phyloP scores from a whole-genome alignment of 2,797 vertebrate genomes.

The Podarcis lilfordi region DNA sequence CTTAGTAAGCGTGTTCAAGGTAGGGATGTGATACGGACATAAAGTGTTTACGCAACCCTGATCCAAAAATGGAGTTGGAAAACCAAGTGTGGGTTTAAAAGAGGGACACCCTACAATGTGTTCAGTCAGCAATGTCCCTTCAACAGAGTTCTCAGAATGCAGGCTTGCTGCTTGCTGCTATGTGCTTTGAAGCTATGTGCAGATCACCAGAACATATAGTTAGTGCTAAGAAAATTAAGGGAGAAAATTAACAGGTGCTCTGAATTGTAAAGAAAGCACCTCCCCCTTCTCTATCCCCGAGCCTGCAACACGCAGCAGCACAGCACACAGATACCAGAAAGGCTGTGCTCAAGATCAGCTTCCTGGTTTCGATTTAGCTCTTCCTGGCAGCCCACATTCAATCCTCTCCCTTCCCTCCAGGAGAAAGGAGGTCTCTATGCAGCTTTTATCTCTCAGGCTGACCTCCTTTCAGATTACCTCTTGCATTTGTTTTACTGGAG shows the following conservation, averaged over 20 bases:
- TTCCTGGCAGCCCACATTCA: neutral
- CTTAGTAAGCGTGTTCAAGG: neutral
- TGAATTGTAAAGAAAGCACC: neutral
- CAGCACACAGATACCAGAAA: neutral
- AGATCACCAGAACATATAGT: neutral
- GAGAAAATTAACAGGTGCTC: neutral
- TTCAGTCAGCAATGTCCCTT: neutral
- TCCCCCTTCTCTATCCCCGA: neutral
- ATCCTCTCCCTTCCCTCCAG: neutral
- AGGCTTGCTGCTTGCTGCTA: neutral
- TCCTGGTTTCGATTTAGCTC: neutral
- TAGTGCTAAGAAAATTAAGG: neutral
- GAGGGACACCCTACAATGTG: neutral
- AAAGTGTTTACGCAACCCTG: neutral
- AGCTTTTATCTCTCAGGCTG: neutral
- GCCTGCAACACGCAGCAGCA: neutral
- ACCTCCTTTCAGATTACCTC: neutral
- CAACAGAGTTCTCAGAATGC: neutral
- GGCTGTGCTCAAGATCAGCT: neutral
- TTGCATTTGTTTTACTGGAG: constrained; percentile 2
- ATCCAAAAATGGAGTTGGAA: neutral
- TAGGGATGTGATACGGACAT: neutral
- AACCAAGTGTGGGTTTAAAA: neutral
- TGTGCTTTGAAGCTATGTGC: neutral
- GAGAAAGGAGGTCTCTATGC: neutral